phyloP scores from a whole-genome alignment of 2,113 vertebrate genomes.

The Bujurquina vittata region DNA sequence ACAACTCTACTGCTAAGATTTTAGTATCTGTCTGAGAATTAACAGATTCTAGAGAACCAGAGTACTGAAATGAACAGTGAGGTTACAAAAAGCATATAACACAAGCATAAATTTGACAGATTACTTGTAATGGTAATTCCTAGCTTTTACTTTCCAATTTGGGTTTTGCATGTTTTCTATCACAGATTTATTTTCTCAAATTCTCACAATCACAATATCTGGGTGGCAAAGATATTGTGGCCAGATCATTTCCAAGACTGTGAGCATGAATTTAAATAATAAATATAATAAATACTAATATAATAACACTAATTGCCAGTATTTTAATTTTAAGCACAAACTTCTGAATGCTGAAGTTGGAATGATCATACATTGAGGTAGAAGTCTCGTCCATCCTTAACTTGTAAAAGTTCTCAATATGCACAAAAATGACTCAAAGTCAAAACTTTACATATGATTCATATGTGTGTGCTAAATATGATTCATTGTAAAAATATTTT shows the following conservation, averaged over 20 bases:
- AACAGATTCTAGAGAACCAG: neutral
- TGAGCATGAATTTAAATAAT: neutral
- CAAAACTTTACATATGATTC: too few species aligned
- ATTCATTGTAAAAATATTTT: neutral
- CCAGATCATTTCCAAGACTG: neutral
- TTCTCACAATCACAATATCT: neutral
- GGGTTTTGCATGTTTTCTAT: neutral
- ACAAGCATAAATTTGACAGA: neutral
- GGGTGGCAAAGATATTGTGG: neutral
- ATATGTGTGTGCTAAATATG: neutral
- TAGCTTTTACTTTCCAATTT: neutral
- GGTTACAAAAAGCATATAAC: neutral
- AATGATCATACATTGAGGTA: neutral
- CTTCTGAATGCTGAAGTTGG: neutral
- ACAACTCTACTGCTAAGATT: neutral
- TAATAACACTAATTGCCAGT: neutral
- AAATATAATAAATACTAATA: neutral
- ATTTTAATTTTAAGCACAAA: neutral
- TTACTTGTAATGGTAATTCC: neutral
- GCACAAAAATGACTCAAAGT: too few species aligned
- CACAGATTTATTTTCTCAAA: neutral
- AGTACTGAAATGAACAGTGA: neutral
- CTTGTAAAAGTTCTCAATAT: neutral
- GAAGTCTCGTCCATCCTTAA: neutral
- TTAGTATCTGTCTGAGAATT: neutral